These are phyloP conservation scores for Diorhabda elongata DNA, from an alignment of 1,140 invertebrate genomes.

Conservation along the genomic window DNA sequence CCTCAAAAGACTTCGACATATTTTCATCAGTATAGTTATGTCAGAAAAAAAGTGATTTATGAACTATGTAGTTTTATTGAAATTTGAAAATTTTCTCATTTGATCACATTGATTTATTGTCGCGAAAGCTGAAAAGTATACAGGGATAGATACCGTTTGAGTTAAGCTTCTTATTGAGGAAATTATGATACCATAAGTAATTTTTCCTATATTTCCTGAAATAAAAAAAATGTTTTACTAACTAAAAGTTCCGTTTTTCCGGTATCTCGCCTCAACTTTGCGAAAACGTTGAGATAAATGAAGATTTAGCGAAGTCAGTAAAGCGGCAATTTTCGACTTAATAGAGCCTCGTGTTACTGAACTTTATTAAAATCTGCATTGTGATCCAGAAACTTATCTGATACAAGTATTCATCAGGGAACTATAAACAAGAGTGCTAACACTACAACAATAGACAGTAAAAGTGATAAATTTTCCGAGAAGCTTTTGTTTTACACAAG, in stretches of 20 bases:
- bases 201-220: no score
- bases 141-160: no score
- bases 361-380: conserved; percentile 15
- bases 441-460: conserved; percentile 2
- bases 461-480: conserved; percentile 2
- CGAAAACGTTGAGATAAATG: conserved; percentile 4
- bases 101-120: no score
- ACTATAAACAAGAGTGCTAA: conserved; percentile 10
- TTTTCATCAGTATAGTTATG: no score
- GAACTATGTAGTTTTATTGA: no score
- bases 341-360: conserved; percentile 10
- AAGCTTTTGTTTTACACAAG: neutral
- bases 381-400: conserved; percentile 14
- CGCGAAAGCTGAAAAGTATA: no score
- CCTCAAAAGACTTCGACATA: no score
- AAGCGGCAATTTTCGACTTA: conserved; percentile 13
- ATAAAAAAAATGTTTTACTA: neutral
- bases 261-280: neutral
- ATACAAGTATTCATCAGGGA: conserved; percentile 12
- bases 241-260: neutral
- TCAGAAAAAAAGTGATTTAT: no score
- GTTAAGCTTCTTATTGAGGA: no score
- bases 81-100: no score
- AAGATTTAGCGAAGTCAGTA: conserved; percentile 10
- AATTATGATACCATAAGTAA: no score